phyloP scores from a whole-genome alignment of 2,113 vertebrate genomes.

The Protobothrops mucrosquamatus region DNA sequence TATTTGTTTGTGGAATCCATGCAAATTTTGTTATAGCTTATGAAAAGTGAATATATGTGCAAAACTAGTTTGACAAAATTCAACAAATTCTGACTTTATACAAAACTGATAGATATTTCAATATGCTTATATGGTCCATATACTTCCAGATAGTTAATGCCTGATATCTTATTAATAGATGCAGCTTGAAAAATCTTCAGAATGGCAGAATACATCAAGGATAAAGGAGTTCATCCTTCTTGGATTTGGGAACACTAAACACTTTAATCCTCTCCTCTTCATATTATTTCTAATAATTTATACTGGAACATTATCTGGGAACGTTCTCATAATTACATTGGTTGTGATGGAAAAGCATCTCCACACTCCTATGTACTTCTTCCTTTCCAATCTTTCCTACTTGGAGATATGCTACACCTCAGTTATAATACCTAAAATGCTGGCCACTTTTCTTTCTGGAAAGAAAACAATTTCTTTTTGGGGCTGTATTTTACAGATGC shows the following conservation, averaged over 20 bases:
- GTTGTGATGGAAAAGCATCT: constrained; percentile 41
- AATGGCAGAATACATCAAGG: constrained; percentile 35
- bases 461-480: background rate
- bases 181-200: background rate
- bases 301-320: constrained; percentile 43
- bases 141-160: background rate
- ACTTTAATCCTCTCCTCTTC: constrained; percentile 48
- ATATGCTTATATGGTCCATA: background rate
- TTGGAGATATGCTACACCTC: background rate
- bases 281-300: constrained; percentile 43
- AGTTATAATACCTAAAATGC: constrained; percentile 20
- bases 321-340: constrained; percentile 41
- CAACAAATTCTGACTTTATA: background rate
- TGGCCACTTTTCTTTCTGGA: background rate
- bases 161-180: background rate
- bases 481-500: constrained; percentile 7
- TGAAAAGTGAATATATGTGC: background rate
- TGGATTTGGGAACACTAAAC: constrained; percentile 41
- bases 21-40: background rate
- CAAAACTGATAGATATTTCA: background rate
- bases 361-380: constrained; percentile 54
- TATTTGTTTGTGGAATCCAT: background rate
- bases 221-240: constrained; percentile 41
- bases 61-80: background rate
- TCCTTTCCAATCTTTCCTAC: constrained; percentile 22